phyloP scores from a whole-genome alignment of 1,140 invertebrate species.

The Oryzaephilus surinamensis region DNA sequence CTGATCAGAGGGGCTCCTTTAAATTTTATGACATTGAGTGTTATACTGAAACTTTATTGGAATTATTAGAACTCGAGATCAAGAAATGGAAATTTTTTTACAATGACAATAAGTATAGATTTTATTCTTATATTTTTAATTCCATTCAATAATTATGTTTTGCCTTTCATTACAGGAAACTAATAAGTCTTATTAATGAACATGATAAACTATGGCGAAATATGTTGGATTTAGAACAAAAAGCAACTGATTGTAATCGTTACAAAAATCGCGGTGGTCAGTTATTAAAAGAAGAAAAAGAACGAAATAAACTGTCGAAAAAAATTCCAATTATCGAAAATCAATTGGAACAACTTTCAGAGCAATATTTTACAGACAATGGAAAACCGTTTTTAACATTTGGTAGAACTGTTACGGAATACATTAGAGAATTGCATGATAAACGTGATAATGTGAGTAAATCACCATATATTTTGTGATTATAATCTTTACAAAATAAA shows the following conservation, averaged over 20 bases:
- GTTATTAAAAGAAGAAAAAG: slow-evolving; percentile 71
- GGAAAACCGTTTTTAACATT: slow-evolving; percentile 45
- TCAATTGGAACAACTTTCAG: slow-evolving; percentile 43
- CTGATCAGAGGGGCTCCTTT: slow-evolving; percentile 52
- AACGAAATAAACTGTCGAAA: slow-evolving; percentile 55
- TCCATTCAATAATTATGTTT: slow-evolving; percentile 3
- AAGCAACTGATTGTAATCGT: slow-evolving; percentile 62
- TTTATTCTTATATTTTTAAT: too few species aligned
- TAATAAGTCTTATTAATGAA: slow-evolving; percentile 49
- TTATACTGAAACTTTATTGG: slow-evolving; percentile 64
- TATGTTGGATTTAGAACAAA: slow-evolving; percentile 57
- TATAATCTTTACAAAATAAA: too few species aligned
- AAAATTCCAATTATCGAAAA: slow-evolving; percentile 47
- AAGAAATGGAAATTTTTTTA: slow-evolving; percentile 56
- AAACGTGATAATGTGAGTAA: too few species aligned
- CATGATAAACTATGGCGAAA: slow-evolving; percentile 53
- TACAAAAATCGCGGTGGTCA: slow-evolving; percentile 78
- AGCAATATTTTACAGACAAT: slow-evolving; percentile 43
- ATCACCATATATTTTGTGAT: too few species aligned
- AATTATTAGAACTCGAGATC: slow-evolving; percentile 62
- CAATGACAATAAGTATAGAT: slow-evolving; percentile 49
- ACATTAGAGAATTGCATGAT: too few species aligned
- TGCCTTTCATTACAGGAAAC: too few species aligned
- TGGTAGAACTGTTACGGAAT: slow-evolving; percentile 37
- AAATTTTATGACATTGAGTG: slow-evolving; percentile 46